These are phyloP conservation scores for Eristalis pertinax DNA, from an alignment of 2,888 invertebrate genomes.

Conservation along the genomic window DNA sequence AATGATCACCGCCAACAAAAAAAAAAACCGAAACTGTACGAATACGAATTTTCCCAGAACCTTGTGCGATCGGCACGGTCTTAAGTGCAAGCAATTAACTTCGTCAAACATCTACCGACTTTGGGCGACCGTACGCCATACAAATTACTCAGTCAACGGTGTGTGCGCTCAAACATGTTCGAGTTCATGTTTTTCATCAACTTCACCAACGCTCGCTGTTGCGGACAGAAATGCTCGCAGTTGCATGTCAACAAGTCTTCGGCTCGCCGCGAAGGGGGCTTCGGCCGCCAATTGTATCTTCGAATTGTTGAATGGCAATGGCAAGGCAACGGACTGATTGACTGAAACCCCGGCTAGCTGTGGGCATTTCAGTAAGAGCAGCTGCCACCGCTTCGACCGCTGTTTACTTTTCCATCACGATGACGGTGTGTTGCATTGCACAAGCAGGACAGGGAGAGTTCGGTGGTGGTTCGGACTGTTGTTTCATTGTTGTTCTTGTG, in stretches of 20 bases:
- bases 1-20: neutral
- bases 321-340: neutral
- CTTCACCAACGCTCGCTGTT: neutral
- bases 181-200: neutral
- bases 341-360: neutral
- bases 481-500: constrained; percentile 12
- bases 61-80: neutral
- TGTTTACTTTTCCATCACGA: constrained; percentile 14
- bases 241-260: constrained; percentile 20
- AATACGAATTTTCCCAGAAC: neutral
- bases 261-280: neutral
- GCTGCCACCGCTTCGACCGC: neutral
- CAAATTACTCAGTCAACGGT: neutral
- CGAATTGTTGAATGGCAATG: constrained; percentile 1
- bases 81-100: neutral
- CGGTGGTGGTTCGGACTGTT: constrained; percentile 17
- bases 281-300: neutral
- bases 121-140: neutral
- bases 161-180: neutral
- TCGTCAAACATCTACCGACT: neutral
- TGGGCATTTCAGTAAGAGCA: neutral
- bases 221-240: neutral
- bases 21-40: neutral
- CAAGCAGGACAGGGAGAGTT: neutral
- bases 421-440: constrained; percentile 6